Percentiles rank a stretch among this genome's conserved stretches.
Conservation (phyloP, 2,113 vertebrate genomes). For the Rissa tridactyla region DNA sequence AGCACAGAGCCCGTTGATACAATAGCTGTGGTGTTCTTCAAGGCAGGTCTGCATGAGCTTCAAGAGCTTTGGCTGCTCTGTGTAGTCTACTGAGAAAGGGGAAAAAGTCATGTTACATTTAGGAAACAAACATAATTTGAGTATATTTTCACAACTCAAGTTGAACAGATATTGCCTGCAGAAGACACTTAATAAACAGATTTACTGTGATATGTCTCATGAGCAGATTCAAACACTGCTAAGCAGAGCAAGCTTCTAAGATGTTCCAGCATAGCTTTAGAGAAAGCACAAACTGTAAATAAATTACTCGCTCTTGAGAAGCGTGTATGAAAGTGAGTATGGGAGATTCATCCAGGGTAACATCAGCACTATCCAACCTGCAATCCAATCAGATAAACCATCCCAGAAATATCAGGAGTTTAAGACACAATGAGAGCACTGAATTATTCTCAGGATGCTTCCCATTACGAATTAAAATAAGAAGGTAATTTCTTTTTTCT, state of each 20-base stretch:
- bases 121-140: neutral
- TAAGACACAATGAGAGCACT: neutral
- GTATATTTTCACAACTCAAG: neutral
- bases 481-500: neutral
- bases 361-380: neutral
- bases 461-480: neutral
- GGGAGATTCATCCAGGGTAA: neutral
- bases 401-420: neutral
- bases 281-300: neutral
- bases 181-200: rapidly evolving
- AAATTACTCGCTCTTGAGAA: neutral
- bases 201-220: rapidly evolving
- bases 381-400: neutral
- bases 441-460: neutral
- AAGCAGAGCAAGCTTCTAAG: neutral
- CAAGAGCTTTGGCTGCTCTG: conserved; percentile 59
- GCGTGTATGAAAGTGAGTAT: rapidly evolving
- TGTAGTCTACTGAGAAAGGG: conserved; percentile 31
- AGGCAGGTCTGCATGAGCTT: conserved; percentile 73
- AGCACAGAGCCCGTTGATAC: conserved; percentile 73
- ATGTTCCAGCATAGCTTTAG: neutral
- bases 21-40: conserved; percentile 74
- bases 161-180: neutral
- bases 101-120: neutral
- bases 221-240: neutral